These are phyloP conservation scores for Perizoma affinitatum DNA, from an alignment of 2,888 invertebrate species.

Conservation along the genomic window DNA sequence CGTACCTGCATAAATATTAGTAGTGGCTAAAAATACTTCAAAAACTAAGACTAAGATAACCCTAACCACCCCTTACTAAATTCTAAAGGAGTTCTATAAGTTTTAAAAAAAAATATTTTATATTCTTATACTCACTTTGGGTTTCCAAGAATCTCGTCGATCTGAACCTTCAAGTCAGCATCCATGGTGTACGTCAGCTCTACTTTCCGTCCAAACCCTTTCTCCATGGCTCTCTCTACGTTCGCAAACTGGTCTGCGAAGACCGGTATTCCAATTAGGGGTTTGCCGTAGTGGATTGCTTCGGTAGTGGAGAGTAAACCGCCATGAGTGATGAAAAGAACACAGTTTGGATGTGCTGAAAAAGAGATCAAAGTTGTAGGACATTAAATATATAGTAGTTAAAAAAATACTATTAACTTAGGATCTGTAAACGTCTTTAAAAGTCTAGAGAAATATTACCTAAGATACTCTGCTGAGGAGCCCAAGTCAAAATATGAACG, in stretches of 20 bases:
- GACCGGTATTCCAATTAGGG: conserved; percentile 49
- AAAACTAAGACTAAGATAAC: too few species aligned
- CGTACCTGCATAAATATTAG: conserved; percentile 32
- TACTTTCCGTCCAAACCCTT: conserved; percentile 42
- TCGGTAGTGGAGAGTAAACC: conserved; percentile 49
- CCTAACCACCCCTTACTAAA: too few species aligned
- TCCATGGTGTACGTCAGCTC: conserved; percentile 42
- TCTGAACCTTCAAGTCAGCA: conserved; percentile 35
- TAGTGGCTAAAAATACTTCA: too few species aligned
- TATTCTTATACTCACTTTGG: conserved; percentile 38
- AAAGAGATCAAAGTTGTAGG: conserved; percentile 3
- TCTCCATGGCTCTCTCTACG: conserved; percentile 37
- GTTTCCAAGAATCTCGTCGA: conserved; percentile 41
- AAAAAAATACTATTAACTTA: too few species aligned
- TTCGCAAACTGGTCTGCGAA: conserved; percentile 49
- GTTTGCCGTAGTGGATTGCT: conserved; percentile 47
- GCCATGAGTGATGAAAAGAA: conserved; percentile 51
- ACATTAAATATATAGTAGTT: too few species aligned
- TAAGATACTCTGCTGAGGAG: conserved; percentile 61
- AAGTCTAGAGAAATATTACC: conserved; percentile 41
- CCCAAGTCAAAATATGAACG: conserved; percentile 68
- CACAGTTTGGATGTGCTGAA: conserved; percentile 52
- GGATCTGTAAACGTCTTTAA: background rate
- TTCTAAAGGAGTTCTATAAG: too few species aligned
- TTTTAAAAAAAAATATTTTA: too few species aligned